phyloP scores from a whole-genome alignment of 2,888 invertebrate genomes.

The Esperia sulphurella region DNA sequence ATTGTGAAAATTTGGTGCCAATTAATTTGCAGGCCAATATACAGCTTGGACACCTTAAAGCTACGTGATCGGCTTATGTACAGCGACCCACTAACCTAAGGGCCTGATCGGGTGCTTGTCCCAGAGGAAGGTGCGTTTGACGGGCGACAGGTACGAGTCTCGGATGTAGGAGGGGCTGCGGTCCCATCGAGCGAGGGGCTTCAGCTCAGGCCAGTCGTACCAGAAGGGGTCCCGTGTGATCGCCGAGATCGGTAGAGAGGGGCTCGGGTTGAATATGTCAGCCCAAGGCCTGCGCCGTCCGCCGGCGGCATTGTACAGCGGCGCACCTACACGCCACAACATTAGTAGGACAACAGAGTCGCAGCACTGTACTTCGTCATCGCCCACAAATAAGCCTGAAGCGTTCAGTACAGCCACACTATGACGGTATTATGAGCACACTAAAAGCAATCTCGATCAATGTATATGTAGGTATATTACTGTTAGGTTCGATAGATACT shows the following conservation, averaged over 20 bases:
- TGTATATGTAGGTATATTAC: slow-evolving; percentile 6
- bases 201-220: slow-evolving; percentile 90
- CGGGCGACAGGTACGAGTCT: slow-evolving; percentile 93
- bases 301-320: slow-evolving; percentile 85
- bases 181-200: slow-evolving; percentile 86
- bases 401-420: slow-evolving; percentile 25
- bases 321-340: slow-evolving; percentile 80
- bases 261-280: slow-evolving; percentile 90
- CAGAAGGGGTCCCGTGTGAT: slow-evolving; percentile 94
- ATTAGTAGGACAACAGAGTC: slow-evolving; percentile 62
- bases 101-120: slow-evolving; percentile 94
- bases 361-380: slow-evolving; percentile 55
- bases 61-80: slow-evolving; percentile 41
- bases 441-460: slow-evolving; percentile 10
- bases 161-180: slow-evolving; percentile 88
- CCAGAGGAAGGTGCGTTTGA: slow-evolving; percentile 95
- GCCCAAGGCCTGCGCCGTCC: slow-evolving; percentile 78
- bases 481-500: too few species aligned
- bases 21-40: slow-evolving; percentile 27
- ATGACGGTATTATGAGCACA: slow-evolving; percentile 7
- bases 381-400: slow-evolving; percentile 45
- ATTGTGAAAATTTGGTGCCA: not conserved
- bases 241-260: slow-evolving; percentile 87
- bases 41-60: slow-evolving; percentile 50
- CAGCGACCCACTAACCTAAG: slow-evolving; percentile 86